Base-by-base conservation (phyloP, 2,797 vertebrate species). In the Sebastes trivittatus region DNA sequence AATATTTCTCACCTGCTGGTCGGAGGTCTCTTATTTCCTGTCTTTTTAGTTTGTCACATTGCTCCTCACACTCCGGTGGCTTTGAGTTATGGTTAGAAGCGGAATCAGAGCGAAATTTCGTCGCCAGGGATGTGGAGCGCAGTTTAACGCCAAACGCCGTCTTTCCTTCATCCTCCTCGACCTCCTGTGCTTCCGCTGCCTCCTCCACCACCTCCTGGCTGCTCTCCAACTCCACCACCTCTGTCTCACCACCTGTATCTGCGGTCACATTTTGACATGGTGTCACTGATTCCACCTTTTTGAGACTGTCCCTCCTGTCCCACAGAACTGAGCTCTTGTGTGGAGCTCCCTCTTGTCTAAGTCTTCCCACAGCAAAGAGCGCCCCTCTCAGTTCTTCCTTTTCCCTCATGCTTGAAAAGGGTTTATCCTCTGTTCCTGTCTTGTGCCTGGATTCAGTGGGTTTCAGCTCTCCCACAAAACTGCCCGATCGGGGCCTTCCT, bases 111-210 rank as follows among this genome's bases (percentile, higher is more conserved):
- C 88, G 94, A 5, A 93, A 91, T 90, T 90, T 97, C 54, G 95
- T 74, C 1, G 96, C 97, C 61, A 96, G 93, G 2, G 97, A 97
- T 1, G 96, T 98, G 79, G 97, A 95, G 71, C 97, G 96, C 30
- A 99, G 96, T 89, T 97, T 98, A 61, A 98, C 87, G 13, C 97
- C 97, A 87, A 99, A 99, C 22, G 95, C 87, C 27, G 74, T 93
- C 91, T 92, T 96, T 56, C 94, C 91, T 60, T 96, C 95, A 20
- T 86, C 85, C 23, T 81, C 79, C 23, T 86, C 71, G 1, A 74
- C 59, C 54, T 95, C 94, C 34, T 85, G 82, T 27, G 75, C 85
- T 38, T 92, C 93, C 22, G 87, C 84, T 11, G 83, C 85, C 11
- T 88, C 90, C 11, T 93, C 91, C 42, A 83, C 85, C n/a, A 14